Evolutionary conservation across 2,113 vertebrate species (phyloP).

Genomic region (Catharus bicknelli): DNA sequence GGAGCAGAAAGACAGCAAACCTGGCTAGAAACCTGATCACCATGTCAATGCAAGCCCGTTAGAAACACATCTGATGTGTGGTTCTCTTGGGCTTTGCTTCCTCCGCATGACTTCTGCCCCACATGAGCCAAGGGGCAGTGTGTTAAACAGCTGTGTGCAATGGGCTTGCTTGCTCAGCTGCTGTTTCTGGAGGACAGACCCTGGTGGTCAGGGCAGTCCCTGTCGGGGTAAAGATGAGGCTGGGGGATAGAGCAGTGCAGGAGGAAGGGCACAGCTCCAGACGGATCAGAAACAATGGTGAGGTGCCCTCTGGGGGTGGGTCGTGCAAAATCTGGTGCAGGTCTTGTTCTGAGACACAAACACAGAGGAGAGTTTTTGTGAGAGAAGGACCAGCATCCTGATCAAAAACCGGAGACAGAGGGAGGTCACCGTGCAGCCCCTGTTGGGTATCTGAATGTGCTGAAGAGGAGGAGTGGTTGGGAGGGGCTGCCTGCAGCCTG

Average conservation of each 20-base stretch:
- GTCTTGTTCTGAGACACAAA: neutral
- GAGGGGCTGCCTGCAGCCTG: accelerated
- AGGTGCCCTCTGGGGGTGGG: neutral
- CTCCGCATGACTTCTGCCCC: accelerated
- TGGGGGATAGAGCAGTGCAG: accelerated
- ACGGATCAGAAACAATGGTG: neutral
- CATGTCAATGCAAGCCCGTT: accelerated
- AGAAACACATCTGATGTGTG: neutral
- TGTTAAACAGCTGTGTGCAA: neutral
- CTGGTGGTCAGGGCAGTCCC: neutral
- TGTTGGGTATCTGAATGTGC: neutral
- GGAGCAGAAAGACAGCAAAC: neutral
- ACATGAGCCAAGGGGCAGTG: neutral
- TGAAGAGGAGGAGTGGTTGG: neutral
- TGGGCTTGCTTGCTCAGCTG: neutral
- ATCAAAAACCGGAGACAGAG: accelerated
- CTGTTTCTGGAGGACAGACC: neutral
- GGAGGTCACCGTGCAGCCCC: neutral
- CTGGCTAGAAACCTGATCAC: neutral
- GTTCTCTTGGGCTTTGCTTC: neutral
- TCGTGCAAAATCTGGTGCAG: accelerated
- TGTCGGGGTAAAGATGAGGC: accelerated
- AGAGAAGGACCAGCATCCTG: accelerated
- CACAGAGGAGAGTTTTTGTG: neutral
- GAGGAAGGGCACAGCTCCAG: neutral